Percentiles rank a stretch among this genome's conserved stretches.
Conservation (phyloP, 2,888 invertebrate species). For the Lasius platythorax region DNA sequence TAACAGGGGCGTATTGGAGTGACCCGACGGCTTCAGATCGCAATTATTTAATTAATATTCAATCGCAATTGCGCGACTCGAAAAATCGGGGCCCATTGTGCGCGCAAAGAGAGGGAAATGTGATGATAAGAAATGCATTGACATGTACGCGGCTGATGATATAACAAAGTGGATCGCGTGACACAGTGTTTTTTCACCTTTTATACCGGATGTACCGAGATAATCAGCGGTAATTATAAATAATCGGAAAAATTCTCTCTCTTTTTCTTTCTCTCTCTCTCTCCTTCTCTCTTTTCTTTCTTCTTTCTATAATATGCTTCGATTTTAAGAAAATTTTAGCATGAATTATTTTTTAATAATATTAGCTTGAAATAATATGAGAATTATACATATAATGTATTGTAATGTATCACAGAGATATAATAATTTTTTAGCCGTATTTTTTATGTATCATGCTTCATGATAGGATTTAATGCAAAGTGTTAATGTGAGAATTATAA, state of each 20-base stretch:
- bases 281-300: too few species aligned
- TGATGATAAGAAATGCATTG: neutral
- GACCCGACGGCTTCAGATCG: conserved; percentile 17
- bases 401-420: neutral
- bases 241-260: neutral
- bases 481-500: neutral
- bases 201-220: conserved; percentile 14
- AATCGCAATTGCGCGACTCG: conserved; percentile 4
- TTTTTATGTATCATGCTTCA: neutral
- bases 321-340: neutral
- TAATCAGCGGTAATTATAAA: conserved; percentile 4
- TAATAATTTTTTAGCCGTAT: neutral
- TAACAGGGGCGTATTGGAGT: conserved; percentile 50
- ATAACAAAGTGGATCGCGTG: conserved; percentile 30
- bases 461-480: neutral
- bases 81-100: neutral
- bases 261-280: neutral
- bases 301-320: neutral
- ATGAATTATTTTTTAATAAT: conserved; percentile 10
- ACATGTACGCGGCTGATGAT: conserved; percentile 4
- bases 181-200: conserved; percentile 9
- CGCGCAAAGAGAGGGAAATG: neutral
- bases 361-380: neutral
- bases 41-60: neutral
- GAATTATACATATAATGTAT: neutral